A percentile compares a stretch with the other conserved stretches of the same genome.
phyloP scores from a whole-genome alignment of 64 coral and sea anemone genomes.

The Pachyseris speciosa region DNA sequence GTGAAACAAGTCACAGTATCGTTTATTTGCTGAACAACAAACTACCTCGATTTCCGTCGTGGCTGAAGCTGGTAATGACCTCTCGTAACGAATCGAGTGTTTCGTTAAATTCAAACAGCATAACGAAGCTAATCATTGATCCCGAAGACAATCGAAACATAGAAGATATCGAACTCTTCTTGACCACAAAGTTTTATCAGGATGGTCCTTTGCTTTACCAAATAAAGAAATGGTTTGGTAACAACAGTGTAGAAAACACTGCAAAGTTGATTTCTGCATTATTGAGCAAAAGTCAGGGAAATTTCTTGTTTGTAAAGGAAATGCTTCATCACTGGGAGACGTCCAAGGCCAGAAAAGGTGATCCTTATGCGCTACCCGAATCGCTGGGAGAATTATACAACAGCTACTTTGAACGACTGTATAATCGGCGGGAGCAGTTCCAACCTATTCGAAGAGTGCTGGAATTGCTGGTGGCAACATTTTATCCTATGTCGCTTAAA shows the following conservation, averaged over 20 bases:
- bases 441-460: conserved; percentile 43
- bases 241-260: not conserved
- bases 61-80: conserved; percentile 75
- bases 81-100: conserved; percentile 54
- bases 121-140: conserved; percentile 15
- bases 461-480: conserved; percentile 69
- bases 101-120: not conserved
- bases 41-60: conserved; percentile 18
- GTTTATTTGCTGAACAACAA: conserved; percentile 45
- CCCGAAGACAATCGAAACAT: conserved; percentile 59
- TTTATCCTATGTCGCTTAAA: conserved; percentile 32
- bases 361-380: conserved; percentile 31
- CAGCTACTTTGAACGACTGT: conserved; percentile 68
- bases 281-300: conserved; percentile 74
- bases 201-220: not conserved
- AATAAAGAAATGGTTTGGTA: not conserved
- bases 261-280: not conserved
- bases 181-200: conserved; percentile 44
- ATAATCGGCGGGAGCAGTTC: conserved; percentile 27
- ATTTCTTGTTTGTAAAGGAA: conserved; percentile 80
- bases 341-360: not conserved
- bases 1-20: conserved; percentile 33
- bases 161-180: conserved; percentile 59
- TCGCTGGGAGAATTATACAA: conserved; percentile 70
- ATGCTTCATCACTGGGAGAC: conserved; percentile 64